phyloP scores from a whole-genome alignment of 2,888 invertebrate species.

The Dicyrtomina minuta region DNA sequence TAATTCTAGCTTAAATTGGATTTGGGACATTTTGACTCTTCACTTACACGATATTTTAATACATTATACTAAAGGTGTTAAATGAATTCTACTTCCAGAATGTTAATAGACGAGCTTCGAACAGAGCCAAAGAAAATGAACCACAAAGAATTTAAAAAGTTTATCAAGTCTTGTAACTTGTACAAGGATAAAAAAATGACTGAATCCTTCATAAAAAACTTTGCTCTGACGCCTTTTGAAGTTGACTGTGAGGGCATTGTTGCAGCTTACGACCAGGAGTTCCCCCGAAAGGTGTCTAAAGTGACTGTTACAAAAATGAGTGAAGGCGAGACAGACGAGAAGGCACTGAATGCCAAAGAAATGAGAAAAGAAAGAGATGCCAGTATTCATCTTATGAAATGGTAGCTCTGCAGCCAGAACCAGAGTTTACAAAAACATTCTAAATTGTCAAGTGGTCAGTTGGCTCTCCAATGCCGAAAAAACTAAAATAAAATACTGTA shows the following conservation, averaged over 20 bases:
- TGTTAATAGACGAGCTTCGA: slow-evolving; percentile 50
- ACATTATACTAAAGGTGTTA: too few relatives aligned
- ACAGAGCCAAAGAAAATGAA: slow-evolving; percentile 42
- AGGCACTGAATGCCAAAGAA: slow-evolving; percentile 53
- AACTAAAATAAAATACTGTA: too few relatives aligned
- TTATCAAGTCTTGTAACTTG: slow-evolving; percentile 50
- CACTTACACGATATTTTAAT: too few relatives aligned
- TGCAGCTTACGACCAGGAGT: slow-evolving; percentile 47
- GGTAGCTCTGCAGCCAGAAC: too few relatives aligned
- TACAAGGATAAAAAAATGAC: slow-evolving; percentile 51
- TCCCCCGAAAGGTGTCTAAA: slow-evolving; percentile 37
- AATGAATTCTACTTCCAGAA: slow-evolving; percentile 31
- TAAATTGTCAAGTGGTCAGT: too few relatives aligned
- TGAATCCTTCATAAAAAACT: slow-evolving; percentile 56
- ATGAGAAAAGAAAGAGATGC: slow-evolving; percentile 13
- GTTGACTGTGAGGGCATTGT: slow-evolving; percentile 44
- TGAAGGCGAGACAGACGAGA: slow-evolving; percentile 43
- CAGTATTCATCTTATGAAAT: slow-evolving; percentile 11
- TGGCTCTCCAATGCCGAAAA: too few relatives aligned
- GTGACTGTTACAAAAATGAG: slow-evolving; percentile 27
- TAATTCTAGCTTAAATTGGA: too few relatives aligned
- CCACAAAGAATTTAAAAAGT: slow-evolving; percentile 44
- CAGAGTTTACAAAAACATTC: too few relatives aligned
- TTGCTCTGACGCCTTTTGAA: slow-evolving; percentile 52
- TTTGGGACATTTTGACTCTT: too few relatives aligned